Evolutionary conservation across 2,113 vertebrate genomes (phyloP), one percentile per base, ranked within the genome.

Genomic region (Corythornis madagascariensis): DNA sequence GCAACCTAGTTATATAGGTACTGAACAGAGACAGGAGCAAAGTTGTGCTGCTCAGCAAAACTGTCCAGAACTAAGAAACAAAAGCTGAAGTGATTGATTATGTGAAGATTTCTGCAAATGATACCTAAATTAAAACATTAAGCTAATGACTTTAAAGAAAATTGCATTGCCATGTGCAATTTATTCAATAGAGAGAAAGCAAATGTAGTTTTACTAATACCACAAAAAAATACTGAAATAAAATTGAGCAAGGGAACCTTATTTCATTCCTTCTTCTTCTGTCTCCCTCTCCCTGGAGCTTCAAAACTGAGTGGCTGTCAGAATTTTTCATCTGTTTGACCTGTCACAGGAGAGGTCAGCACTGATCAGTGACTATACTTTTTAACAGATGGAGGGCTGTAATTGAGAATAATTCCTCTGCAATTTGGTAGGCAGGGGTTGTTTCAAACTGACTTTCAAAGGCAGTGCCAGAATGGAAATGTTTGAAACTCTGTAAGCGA

Each of bases 351-450:
- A 95, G 97, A 97, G 97, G 97, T 98, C 97, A 96, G 92, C 82
- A 60, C 92, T 97, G 96, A 98, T 98, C 97, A 96, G 89, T 87
- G 87, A 79, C 93, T 97, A 71, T 89, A 92, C 96, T 97, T 96
- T 97, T 97, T 96, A 97, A 91, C 95, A 97, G 97, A 97, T 70
- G 89, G 96, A 97, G 93, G 91, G 59, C 95, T 97, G 96, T 98
- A 98, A 98, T 97, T 97, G 97, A 97, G 96, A 97, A 96, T 98
- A 98, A 98, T 98, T 98, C 97, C 96, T 94, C 95, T 95, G 96
- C 97, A 98, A 97, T 98, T 98, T 96, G 91, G 86, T 96, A 96
- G 96, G 94, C 89, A 97, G 90, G 75, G 83, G 83, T 94, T 97
- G 92, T 93, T 96, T 96, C 85, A 94, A 95, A 72, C 92, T 87